These are phyloP conservation scores for Schizaphis graminum DNA, from an alignment of 2,888 invertebrate genomes.

Conservation along the genomic window DNA sequence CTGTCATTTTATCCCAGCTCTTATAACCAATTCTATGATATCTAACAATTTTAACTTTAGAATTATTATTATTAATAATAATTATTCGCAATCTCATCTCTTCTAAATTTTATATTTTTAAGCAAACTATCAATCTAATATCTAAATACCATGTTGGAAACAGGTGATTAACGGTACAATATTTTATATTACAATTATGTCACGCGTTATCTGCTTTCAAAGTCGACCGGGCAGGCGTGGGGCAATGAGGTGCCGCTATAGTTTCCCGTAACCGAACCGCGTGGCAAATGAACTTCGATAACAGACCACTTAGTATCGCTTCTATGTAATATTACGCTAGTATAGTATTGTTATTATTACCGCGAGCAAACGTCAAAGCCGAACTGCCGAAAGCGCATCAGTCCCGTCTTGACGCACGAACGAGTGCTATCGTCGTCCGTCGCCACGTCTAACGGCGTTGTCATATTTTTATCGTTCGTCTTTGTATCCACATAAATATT, in stretches of 20 bases:
- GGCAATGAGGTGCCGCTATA: not conserved
- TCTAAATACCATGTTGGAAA: not conserved
- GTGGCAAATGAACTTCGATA: slow-evolving; percentile 12
- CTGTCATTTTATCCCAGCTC: too few species aligned
- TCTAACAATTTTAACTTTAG: too few species aligned
- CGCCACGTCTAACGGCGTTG: not conserved
- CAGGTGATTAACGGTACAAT: not conserved
- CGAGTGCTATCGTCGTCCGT: not conserved
- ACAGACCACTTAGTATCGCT: not conserved
- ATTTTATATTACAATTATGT: not conserved
- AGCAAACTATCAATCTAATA: not conserved
- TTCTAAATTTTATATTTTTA: not conserved
- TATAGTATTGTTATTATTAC: not conserved
- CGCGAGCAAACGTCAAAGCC: not conserved
- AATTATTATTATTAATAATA: too few species aligned
- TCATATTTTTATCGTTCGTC: not conserved
- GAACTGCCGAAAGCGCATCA: not conserved
- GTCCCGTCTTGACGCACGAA: not conserved
- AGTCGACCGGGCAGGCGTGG: not conserved
- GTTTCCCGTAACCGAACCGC: not conserved
- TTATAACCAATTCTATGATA: too few species aligned
- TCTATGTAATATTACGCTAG: not conserved
- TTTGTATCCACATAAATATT: not conserved
- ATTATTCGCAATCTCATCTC: too few species aligned
- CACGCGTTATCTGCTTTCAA: not conserved